Evolutionary conservation across 1,140 invertebrate species (phyloP), one percentile per base, ranked within the genome.

Genomic region (Magallana angulata): DNA sequence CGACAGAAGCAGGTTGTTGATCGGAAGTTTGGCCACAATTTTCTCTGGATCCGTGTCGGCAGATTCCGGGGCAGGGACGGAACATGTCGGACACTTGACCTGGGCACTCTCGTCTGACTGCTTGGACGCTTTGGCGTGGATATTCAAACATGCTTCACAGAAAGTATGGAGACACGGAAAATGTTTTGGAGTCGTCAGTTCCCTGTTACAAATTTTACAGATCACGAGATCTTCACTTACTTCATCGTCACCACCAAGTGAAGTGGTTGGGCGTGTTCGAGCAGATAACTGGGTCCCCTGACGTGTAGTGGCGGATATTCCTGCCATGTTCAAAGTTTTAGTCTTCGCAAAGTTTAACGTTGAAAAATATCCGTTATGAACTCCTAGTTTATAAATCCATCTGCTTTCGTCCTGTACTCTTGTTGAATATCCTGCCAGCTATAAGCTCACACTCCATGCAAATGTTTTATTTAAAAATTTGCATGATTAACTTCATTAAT

Each of bases 101-200:
- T 88, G 87, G 7, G 87, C 30, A 7, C 64, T 48, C 8, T 57
- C 14, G 12, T 88, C 83, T 1, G 16, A 68, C 24, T 84, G 82
- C 14, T 81, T 76, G n/a, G 71, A 8, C 7, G 60, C 24, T 57
- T 81, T 16, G 7, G 83, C 87, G 82, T 88, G 80, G 1, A 60
- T 56, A 14, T 76, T 83, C 5, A 88, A 59, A 57, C 87, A 88
- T 30, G 59, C 57, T 60, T 88, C 87, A 62, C 87, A 88, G 56
- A 88, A 88, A 6, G 87, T 84, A 81, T 88, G 87, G 36, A 88
- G 64, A 57, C 87, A 88, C 7, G 87, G 87, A 12, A 88, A 81
- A 81, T 88, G 87, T 81, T 88, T 88, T 12, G 87, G 87, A 81
- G 56, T 30, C 16, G 62, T 82, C 24, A 85, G 68, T 48, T 88